phyloP scores from a whole-genome alignment of 2,113 vertebrate genomes.

The Sturnira hondurensis region DNA sequence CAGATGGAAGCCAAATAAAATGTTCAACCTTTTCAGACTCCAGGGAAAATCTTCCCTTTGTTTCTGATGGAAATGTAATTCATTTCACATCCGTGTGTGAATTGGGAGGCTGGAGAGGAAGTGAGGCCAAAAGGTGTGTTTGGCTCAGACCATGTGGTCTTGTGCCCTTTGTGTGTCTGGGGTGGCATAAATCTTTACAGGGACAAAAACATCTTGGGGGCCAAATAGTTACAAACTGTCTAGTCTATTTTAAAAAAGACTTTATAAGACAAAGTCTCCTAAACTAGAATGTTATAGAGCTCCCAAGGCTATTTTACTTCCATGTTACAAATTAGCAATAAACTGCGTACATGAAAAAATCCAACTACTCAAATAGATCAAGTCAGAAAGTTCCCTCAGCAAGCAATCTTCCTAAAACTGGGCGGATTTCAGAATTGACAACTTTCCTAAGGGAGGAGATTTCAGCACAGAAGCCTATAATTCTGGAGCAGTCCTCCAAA shows the following conservation, averaged over 20 bases:
- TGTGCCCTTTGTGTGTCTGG: not conserved
- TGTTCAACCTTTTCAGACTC: not conserved
- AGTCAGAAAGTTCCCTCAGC: not conserved
- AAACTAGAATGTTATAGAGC: not conserved
- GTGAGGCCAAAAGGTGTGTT: not conserved
- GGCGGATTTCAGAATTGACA: not conserved
- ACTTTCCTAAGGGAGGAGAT: not conserved
- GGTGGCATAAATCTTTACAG: conserved; percentile 31
- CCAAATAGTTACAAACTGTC: not conserved
- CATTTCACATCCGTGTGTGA: not conserved
- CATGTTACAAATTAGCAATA: not conserved
- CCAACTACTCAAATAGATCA: not conserved
- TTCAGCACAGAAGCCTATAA: not conserved
- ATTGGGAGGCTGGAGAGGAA: not conserved
- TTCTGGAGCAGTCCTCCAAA: conserved; percentile 16
- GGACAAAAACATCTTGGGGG: not conserved
- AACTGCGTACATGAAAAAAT: not conserved
- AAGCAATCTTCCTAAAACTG: not conserved
- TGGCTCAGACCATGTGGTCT: not conserved
- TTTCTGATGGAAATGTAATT: not conserved
- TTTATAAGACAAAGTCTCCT: conserved; percentile 6
- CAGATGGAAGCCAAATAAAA: conserved; percentile 9
- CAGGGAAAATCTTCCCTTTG: not conserved
- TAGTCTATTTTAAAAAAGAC: not conserved
- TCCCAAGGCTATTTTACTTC: not conserved